These are phyloP conservation scores for Phodopus roborovskii DNA, from an alignment of 2,113 vertebrate genomes.

Conservation along the genomic window DNA sequence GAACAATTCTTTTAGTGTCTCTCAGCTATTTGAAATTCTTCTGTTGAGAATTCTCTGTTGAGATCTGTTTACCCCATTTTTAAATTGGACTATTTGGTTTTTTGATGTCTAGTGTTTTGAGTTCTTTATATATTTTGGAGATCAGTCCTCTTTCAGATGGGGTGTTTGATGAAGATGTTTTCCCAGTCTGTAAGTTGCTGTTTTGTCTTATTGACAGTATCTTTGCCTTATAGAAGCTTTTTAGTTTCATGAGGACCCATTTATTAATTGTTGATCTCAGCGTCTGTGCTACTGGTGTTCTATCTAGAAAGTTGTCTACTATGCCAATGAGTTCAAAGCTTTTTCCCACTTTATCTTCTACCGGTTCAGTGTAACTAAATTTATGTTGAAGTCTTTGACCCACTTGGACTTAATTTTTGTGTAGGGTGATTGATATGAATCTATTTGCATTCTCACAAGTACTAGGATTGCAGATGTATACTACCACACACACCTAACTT, in stretches of 20 bases:
- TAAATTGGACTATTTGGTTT: neutral
- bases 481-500: neutral
- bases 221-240: neutral
- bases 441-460: neutral
- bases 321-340: neutral
- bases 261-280: neutral
- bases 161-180: neutral
- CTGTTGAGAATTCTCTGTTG: neutral
- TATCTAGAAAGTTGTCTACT: neutral
- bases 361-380: neutral
- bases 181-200: neutral
- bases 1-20: neutral
- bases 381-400: neutral
- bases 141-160: neutral
- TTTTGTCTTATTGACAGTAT: neutral
- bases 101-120: neutral
- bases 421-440: neutral
- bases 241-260: neutral
- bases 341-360: neutral
- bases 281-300: neutral
- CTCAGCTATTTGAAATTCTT: neutral
- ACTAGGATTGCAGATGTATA: neutral
- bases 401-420: neutral
- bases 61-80: neutral
- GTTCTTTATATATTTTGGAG: neutral